Evolutionary conservation across 1,140 invertebrate genomes (phyloP).

Genomic region (Aradophagus sp.): DNA sequence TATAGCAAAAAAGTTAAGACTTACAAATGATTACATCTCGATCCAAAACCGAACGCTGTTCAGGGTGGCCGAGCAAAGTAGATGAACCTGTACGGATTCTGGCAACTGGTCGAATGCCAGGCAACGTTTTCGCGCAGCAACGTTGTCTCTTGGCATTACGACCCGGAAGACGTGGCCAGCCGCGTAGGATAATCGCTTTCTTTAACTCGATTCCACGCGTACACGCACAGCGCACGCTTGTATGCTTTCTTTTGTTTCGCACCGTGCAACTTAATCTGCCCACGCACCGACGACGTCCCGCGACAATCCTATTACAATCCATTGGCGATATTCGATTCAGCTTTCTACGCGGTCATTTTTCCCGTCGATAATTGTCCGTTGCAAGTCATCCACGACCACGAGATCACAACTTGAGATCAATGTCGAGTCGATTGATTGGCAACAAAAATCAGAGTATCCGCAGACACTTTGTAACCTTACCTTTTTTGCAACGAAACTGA

Average conservation of each 20-base stretch:
- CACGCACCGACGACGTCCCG: constrained; percentile 39
- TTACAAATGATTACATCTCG: too few species aligned
- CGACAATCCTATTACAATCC: constrained; percentile 50
- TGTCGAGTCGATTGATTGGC: too few species aligned
- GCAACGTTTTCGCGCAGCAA: constrained; percentile 59
- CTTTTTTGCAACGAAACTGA: too few species aligned
- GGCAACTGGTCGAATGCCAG: constrained; percentile 66
- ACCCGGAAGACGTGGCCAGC: constrained; percentile 64
- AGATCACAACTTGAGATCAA: too few species aligned
- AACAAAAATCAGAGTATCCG: too few species aligned
- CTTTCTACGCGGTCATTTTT: constrained; percentile 46
- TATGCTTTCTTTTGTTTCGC: constrained; percentile 52
- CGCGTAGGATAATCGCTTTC: constrained; percentile 52
- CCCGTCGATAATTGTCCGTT: constrained; percentile 31
- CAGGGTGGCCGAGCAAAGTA: constrained; percentile 48
- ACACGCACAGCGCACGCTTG: constrained; percentile 18
- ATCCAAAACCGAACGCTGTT: too few species aligned
- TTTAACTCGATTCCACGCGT: constrained; percentile 35
- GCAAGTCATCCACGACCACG: too few species aligned
- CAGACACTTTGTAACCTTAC: too few species aligned
- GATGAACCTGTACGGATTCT: constrained; percentile 67
- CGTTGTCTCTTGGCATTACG: constrained; percentile 68
- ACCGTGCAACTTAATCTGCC: constrained; percentile 41
- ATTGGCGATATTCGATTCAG: constrained; percentile 49
- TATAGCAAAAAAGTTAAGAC: too few species aligned